Conservation (phyloP, 2,797 vertebrate genomes). For the Urocyon cinereoargenteus region DNA sequence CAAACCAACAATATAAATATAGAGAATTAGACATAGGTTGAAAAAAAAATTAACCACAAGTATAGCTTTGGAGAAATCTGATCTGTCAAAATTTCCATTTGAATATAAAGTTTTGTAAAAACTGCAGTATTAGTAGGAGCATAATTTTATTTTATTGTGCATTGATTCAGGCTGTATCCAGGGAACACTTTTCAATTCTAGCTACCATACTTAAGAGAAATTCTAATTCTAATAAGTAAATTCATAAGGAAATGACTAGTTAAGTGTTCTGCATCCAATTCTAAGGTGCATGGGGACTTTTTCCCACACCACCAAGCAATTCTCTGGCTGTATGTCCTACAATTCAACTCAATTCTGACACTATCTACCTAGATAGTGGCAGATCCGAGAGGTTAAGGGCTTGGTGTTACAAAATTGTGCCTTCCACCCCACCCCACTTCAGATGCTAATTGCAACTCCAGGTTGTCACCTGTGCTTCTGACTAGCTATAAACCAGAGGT, state of each 20-base stretch:
- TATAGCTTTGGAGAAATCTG: not conserved
- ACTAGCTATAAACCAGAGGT: not conserved
- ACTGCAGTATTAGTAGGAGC: not conserved
- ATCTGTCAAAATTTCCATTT: conserved; percentile 17
- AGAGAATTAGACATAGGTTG: not conserved
- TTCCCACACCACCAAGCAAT: not conserved
- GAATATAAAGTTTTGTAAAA: not conserved
- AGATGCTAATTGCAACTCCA: not conserved
- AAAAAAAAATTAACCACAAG: not conserved
- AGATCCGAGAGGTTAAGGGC: not conserved
- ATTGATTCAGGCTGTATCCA: not conserved
- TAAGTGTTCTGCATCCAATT: not conserved
- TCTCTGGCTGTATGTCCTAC: not conserved
- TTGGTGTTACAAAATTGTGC: not conserved
- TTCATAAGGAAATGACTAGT: not conserved
- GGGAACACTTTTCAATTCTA: not conserved
- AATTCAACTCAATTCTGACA: not conserved
- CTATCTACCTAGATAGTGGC: not conserved
- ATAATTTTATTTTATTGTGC: not conserved
- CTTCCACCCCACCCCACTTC: not conserved
- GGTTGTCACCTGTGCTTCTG: not conserved
- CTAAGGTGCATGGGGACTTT: not conserved
- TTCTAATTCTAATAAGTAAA: not conserved
- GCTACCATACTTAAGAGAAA: not conserved
- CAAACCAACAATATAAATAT: not conserved